These are phyloP conservation scores for Amphipyra berbera DNA, from an alignment of 2,888 invertebrate species.

Conservation along the genomic window DNA sequence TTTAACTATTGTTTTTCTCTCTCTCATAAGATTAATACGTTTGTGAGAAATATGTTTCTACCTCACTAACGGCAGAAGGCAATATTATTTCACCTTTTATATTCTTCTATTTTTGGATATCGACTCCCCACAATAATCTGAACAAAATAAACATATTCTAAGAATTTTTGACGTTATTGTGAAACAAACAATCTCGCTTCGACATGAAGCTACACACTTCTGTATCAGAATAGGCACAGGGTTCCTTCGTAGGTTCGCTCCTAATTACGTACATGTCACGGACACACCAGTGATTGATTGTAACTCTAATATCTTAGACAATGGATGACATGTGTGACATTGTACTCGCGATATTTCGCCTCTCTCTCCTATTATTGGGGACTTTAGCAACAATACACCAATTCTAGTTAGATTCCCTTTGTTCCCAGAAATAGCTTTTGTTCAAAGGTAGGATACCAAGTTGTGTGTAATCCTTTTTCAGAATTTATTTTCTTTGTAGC, in stretches of 20 bases:
- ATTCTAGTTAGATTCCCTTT: conserved; percentile 55
- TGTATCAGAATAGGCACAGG: conserved; percentile 62
- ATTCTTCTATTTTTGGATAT: too few relatives aligned
- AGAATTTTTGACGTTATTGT: background rate
- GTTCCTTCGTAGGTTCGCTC: conserved; percentile 70
- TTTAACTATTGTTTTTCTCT: too few relatives aligned
- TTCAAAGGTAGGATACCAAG: conserved; percentile 50
- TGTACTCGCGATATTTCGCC: conserved; percentile 69
- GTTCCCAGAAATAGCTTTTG: conserved; percentile 59
- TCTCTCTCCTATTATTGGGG: conserved; percentile 54
- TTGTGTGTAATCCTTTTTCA: conserved; percentile 40
- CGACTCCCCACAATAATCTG: too few relatives aligned
- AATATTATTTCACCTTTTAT: too few relatives aligned
- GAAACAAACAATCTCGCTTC: conserved; percentile 38
- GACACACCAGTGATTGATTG: conserved; percentile 87
- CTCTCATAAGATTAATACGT: too few relatives aligned
- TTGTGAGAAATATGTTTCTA: too few relatives aligned
- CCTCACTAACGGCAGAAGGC: too few relatives aligned
- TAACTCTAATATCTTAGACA: conserved; percentile 86
- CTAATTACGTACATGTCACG: conserved; percentile 87
- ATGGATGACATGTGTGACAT: conserved; percentile 79
- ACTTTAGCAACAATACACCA: conserved; percentile 56
- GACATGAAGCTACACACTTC: conserved; percentile 33
- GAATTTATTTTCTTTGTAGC: conserved; percentile 36
- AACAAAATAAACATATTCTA: too few relatives aligned